Conservation (phyloP, 2,797 vertebrate species). For the Semotilus atromaculatus region DNA sequence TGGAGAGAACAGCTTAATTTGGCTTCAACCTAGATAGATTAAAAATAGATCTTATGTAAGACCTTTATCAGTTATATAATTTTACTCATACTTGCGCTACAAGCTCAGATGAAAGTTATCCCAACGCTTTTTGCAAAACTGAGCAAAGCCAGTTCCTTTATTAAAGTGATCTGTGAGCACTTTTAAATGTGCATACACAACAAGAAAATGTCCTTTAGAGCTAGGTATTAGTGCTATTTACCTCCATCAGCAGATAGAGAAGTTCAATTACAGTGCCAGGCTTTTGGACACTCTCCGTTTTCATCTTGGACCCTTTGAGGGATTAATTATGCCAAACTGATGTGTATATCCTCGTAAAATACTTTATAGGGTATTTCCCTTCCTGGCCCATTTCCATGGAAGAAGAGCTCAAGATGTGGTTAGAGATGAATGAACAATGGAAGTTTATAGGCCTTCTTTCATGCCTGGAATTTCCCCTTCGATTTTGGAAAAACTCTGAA, state of each 20-base stretch:
- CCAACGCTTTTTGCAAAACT: neutral
- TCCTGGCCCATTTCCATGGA: neutral
- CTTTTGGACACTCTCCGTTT: neutral
- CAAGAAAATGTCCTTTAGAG: conserved; percentile 15
- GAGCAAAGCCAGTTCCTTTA: neutral
- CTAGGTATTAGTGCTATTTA: neutral
- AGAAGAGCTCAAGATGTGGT: neutral
- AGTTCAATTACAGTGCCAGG: neutral
- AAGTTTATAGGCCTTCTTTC: neutral
- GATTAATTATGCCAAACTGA: neutral
- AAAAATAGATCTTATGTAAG: conserved; percentile 42
- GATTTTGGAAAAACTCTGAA: neutral
- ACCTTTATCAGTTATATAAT: conserved; percentile 50
- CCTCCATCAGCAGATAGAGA: neutral
- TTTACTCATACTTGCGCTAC: conserved; percentile 10
- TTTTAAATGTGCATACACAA: neutral
- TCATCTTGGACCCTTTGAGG: neutral
- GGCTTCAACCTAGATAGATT: conserved; percentile 56
- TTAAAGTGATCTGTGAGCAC: neutral
- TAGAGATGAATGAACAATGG: conserved; percentile 15
- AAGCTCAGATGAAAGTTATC: conserved; percentile 24
- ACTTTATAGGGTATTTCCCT: conserved; percentile 18
- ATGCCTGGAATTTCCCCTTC: neutral
- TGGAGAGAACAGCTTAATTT: conserved; percentile 47
- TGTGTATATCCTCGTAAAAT: too few relatives aligned